These are phyloP conservation scores for Cantharis nigra DNA, from an alignment of 2,888 invertebrate species.

Conservation along the genomic window DNA sequence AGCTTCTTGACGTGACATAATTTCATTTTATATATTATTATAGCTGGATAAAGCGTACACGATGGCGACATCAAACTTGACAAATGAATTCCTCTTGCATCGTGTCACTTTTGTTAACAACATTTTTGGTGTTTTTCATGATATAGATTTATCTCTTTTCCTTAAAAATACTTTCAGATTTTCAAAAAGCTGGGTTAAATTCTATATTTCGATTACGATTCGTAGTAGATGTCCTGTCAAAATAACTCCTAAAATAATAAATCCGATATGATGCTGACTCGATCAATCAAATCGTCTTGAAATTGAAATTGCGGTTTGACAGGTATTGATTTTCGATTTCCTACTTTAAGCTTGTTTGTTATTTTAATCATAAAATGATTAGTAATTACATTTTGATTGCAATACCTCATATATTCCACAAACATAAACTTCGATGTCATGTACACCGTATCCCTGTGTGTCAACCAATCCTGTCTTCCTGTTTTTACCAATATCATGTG, in stretches of 20 bases:
- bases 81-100: conserved; percentile 17
- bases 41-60: conserved; percentile 10
- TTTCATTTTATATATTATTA: conserved; percentile 22
- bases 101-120: conserved; percentile 9
- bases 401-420: not conserved
- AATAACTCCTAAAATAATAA: conserved; percentile 36
- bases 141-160: conserved; percentile 6
- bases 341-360: conserved; percentile 18
- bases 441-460: not conserved
- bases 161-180: conserved; percentile 5
- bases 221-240: conserved; percentile 26
- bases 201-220: conserved; percentile 10
- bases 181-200: conserved; percentile 6
- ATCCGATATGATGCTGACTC: conserved; percentile 30
- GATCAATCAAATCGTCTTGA: conserved; percentile 33
- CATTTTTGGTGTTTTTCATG: conserved; percentile 11
- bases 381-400: not conserved
- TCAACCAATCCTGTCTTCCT: not conserved
- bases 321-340: conserved; percentile 32
- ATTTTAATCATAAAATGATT: conserved; percentile 2
- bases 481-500: too few relatives aligned
- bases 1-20: conserved; percentile 11
- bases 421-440: not conserved
- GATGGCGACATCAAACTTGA: conserved; percentile 13
- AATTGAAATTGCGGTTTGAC: conserved; percentile 34